Conservation (phyloP, 2,113 vertebrate genomes). For the Channa argus region DNA sequence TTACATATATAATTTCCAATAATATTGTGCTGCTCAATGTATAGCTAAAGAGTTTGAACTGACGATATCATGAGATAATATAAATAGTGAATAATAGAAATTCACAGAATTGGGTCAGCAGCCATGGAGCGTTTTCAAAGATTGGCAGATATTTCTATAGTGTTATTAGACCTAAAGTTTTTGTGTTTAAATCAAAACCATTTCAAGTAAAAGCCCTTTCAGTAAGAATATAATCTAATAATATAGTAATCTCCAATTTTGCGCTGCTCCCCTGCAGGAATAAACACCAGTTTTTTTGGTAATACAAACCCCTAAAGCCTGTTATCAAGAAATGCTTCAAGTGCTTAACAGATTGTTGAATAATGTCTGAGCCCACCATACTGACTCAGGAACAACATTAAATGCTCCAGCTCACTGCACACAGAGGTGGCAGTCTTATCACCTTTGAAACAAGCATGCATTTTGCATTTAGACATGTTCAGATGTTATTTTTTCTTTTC, state of each 20-base stretch:
- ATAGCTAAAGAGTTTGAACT: conserved; percentile 5
- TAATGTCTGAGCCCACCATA: too few relatives aligned
- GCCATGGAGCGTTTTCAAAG: not conserved
- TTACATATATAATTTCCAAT: conserved; percentile 12
- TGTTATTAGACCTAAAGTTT: not conserved
- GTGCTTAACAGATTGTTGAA: too few relatives aligned
- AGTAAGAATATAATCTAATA: too few relatives aligned
- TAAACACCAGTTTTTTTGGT: not conserved
- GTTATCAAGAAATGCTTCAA: not conserved
- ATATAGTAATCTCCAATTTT: not conserved
- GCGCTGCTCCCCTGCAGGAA: not conserved
- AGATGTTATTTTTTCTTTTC: not conserved
- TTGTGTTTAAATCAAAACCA: not conserved
- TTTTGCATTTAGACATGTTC: not conserved
- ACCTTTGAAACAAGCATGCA: not conserved
- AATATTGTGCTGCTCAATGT: conserved; percentile 2
- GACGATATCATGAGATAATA: not conserved
- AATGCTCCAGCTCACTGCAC: not conserved
- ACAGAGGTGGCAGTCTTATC: too few relatives aligned
- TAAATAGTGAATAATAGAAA: not conserved
- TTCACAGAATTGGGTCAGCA: not conserved
- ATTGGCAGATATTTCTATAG: not conserved
- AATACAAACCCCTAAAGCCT: not conserved
- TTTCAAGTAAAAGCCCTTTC: too few relatives aligned
- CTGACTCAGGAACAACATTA: not conserved